A percentile compares a stretch with the other conserved stretches of the same genome.
Evolutionary conservation across 2,113 vertebrate genomes (phyloP).

Genomic region (Grammatotria lemairii): DNA sequence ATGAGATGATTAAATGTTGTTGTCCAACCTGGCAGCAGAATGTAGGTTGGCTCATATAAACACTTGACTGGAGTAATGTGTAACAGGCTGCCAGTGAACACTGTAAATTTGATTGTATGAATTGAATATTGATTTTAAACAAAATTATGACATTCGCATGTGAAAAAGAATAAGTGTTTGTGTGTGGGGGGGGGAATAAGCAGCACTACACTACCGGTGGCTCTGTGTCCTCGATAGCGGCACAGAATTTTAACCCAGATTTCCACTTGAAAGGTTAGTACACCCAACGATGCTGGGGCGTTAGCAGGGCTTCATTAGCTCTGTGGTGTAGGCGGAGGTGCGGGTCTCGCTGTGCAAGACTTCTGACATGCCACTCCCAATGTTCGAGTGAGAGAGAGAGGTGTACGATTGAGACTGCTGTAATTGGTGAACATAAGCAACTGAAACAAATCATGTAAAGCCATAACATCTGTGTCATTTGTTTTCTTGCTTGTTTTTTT

Average conservation of each 20-base stretch:
- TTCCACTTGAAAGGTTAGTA: background rate
- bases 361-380: background rate
- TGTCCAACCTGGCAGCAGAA: background rate
- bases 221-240: background rate
- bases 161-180: background rate
- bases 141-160: background rate
- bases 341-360: background rate
- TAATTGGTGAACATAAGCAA: background rate
- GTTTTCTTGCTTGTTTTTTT: background rate
- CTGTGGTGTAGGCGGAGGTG: background rate
- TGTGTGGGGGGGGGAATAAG: fast-evolving
- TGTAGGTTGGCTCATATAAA: background rate
- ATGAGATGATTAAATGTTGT: background rate
- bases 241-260: background rate
- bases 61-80: background rate
- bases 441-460: background rate
- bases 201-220: background rate
- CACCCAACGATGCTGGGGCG: background rate
- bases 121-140: background rate
- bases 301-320: background rate
- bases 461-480: background rate
- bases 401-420: background rate
- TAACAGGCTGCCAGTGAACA: background rate
- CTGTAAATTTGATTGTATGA: background rate
- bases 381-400: background rate